Base-by-base conservation (phyloP, 1,140 invertebrate genomes). In the Phocides pigmalion region DNA sequence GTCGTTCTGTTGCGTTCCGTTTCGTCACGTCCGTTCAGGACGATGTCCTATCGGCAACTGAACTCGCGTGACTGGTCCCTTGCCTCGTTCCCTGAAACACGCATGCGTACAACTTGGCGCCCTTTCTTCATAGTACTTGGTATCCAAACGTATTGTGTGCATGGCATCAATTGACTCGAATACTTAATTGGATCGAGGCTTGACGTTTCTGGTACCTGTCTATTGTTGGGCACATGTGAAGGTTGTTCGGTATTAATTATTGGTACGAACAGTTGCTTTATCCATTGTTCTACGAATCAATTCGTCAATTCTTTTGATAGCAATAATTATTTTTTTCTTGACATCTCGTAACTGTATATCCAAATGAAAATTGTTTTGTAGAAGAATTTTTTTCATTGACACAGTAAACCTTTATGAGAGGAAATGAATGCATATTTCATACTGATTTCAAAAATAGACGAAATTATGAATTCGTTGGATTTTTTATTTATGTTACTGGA, bases 31-130 rank as follows among this genome's bases (percentile, higher is more conserved):
- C 74, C 62, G 66, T 39, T 50, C 71, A 4, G 8, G 17, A 25
- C 51, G 67, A 64, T 62, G 82, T 72, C 73, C 69, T 32, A 68
- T 68, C 66, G 71, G 64, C 64, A 74, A 90, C 88, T 90, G 84
- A 79, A 54, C 62, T 68, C 76, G 65, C 72, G 74, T 82, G 77
- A 84, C 79, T 83, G 72, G 68, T 64, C 62, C 68, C 66, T 76
- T 76, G 37, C 56, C 64, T 66, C 59, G 69, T 49, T 70, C 67
- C 62, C 66, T 66, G 19, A 22, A 59, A 42, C 17, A 59, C 85
- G 87, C 88, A 88, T 86, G 88, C 87, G 88, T 53, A 17, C 14
- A 63, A 70, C 37, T 89, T 90, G 74, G 81, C 88, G 88, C 87
- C 85, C 80, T 90, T 90, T 90, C 84, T 85, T 84, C 74, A 70